phyloP scores from a whole-genome alignment of 2,113 vertebrate genomes.

The Reinhardtius hippoglossoides region DNA sequence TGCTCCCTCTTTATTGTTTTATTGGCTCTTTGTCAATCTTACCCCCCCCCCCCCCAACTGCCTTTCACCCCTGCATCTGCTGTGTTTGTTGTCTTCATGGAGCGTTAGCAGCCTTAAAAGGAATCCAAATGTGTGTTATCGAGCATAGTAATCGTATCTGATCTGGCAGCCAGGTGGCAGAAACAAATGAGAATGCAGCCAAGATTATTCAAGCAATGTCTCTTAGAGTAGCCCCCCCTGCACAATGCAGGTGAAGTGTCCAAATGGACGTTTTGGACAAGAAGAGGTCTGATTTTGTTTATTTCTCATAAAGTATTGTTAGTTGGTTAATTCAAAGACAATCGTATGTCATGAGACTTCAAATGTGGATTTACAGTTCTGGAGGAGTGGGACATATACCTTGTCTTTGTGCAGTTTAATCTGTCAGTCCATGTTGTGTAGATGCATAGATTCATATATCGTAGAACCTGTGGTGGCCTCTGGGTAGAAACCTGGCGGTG shows the following conservation, averaged over 20 bases:
- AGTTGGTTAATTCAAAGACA: too few relatives aligned
- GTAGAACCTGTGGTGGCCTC: too few relatives aligned
- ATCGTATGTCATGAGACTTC: too few relatives aligned
- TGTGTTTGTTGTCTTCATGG: slow-evolving; percentile 74
- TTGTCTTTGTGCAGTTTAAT: too few relatives aligned
- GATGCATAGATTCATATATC: too few relatives aligned
- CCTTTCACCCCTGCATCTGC: not conserved
- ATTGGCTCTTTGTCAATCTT: not conserved
- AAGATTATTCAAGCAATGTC: not conserved
- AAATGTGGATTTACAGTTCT: too few relatives aligned
- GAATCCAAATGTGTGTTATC: slow-evolving; percentile 61
- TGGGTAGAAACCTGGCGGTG: too few relatives aligned
- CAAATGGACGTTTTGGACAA: not conserved
- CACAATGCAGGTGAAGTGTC: not conserved
- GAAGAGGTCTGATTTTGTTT: too few relatives aligned
- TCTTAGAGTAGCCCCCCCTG: not conserved
- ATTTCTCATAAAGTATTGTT: too few relatives aligned
- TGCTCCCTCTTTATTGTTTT: slow-evolving; percentile 9
- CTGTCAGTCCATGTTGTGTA: too few relatives aligned
- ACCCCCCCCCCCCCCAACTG: not conserved
- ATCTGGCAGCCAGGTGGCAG: slow-evolving; percentile 65
- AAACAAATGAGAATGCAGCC: slow-evolving; percentile 38
- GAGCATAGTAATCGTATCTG: slow-evolving; percentile 68
- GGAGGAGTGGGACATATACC: too few relatives aligned
- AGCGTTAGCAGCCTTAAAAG: slow-evolving; percentile 54